Conservation (phyloP, 1,140 invertebrate species). For the Neodiprion lecontei region DNA sequence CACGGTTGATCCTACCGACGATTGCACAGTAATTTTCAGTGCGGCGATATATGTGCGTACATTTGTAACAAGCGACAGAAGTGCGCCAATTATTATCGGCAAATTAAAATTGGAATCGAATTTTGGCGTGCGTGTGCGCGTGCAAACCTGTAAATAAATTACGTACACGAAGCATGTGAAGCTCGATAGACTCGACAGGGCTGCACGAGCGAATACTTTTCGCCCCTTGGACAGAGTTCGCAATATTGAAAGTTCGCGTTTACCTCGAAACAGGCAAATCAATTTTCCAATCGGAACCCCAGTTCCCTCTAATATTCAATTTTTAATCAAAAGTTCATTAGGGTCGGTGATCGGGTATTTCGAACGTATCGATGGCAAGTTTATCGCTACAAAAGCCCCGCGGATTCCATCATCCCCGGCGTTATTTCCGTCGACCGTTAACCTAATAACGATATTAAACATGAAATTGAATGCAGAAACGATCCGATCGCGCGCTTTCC, state of each 20-base stretch:
- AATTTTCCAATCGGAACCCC: neutral
- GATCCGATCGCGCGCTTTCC: too few species aligned
- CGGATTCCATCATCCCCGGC: neutral
- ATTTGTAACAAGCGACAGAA: neutral
- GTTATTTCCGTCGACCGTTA: too few species aligned
- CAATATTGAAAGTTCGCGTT: too few species aligned
- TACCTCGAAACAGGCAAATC: neutral
- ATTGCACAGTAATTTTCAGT: neutral
- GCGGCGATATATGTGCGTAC: neutral
- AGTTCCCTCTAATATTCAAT: neutral
- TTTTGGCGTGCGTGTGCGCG: neutral
- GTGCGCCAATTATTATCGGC: neutral
- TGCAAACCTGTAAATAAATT: neutral
- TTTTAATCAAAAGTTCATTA: conserved; percentile 3
- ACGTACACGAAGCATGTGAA: too few species aligned
- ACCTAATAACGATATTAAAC: too few species aligned
- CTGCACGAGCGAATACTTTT: too few species aligned
- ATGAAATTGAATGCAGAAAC: too few species aligned
- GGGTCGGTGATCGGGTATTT: neutral
- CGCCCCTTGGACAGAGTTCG: too few species aligned
- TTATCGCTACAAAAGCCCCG: neutral
- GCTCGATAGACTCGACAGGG: neutral
- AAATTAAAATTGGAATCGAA: neutral
- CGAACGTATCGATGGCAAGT: neutral
- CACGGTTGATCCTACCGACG: neutral